Evolutionary conservation across 2,113 vertebrate genomes (phyloP), one percentile per base, ranked within the genome.

Genomic region (Lutjanus erythropterus): DNA sequence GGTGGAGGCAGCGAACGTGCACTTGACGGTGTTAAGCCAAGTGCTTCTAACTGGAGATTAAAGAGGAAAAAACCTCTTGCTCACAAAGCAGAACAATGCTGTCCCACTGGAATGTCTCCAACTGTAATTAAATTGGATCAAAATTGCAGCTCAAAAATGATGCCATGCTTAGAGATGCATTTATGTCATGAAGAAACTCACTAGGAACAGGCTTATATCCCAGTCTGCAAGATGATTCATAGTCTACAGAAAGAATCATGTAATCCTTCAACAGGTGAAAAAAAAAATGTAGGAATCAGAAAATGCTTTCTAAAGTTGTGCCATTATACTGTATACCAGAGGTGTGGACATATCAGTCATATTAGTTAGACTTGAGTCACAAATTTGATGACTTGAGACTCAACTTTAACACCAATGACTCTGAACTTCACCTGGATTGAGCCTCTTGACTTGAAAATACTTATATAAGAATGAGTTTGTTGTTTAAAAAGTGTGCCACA

Each of bases 1-100:
- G 56, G 65, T 19, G 44, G 42, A 46, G 53, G 83, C 49, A 46
- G 55, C 10, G 75, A 74, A 61, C 70, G 18, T 7, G 46, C 12
- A 25, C 50, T 29, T 16, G 59, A 81, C 1, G n/a, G 64, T 55
- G 71, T 66, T 15, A 82, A 81, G 37, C 60, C 59, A 25, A 83
- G 37, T 55, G 71, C 65, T 66, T 46, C 59, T 46, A 65, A 83
- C 72, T 76, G 71, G 29, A 78, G 74, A 81, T 69, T 80, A 70
- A 79, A 84, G 67, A 81, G 59, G 42, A 80, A 78, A 69, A 86
- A 72, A 41, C 18, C 55, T n/a, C 41, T 53, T 78, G 27, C 50
- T 81, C 4, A 18, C 42, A 37, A 84, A 77, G 52, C 75, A 72
- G 1, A 77, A 74, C 67, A 47, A 66, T 41, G 74, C 64, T 21